Evolutionary conservation across 2,797 vertebrate genomes (phyloP).

Genomic region (Aplochiton taeniatus): DNA sequence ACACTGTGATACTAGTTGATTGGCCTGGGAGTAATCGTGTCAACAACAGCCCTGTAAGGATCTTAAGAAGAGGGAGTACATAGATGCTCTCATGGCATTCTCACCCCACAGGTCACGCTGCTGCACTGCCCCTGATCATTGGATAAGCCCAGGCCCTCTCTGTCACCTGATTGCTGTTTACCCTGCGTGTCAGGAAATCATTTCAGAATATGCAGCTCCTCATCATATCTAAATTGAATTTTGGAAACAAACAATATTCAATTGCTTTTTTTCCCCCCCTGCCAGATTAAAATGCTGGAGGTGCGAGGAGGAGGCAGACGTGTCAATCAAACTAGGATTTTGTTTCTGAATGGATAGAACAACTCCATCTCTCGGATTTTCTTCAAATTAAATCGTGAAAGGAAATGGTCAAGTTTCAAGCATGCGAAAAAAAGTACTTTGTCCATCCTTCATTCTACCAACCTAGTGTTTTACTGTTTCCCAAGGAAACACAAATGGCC

Average conservation of each 20-base stretch:
- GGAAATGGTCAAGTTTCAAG: too few species aligned
- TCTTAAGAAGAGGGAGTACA: constrained; percentile 10
- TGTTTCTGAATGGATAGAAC: background rate
- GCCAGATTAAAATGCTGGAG: constrained; percentile 16
- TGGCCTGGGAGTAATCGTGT: too few species aligned
- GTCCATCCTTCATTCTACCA: too few species aligned
- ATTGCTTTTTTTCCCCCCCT: constrained; percentile 4
- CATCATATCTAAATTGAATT: constrained; percentile 29
- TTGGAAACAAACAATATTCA: constrained; percentile 25
- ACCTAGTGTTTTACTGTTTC: too few species aligned
- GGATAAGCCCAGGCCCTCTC: background rate
- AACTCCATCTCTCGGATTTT: too few species aligned
- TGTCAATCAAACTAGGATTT: background rate
- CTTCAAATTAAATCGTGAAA: too few species aligned
- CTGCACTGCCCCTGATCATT: constrained; percentile 16
- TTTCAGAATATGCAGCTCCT: constrained; percentile 17
- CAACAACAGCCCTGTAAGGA: background rate
- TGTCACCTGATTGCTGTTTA: constrained; percentile 17
- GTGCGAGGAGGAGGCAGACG: background rate
- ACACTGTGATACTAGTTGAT: too few species aligned
- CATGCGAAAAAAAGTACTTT: too few species aligned
- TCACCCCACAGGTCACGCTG: constrained; percentile 6
- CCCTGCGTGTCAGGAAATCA: constrained; percentile 10
- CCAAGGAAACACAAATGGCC: too few species aligned
- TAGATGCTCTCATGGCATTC: constrained; percentile 13